These are phyloP conservation scores for Solenopsis fugax DNA, from an alignment of 1,140 invertebrate genomes.

Conservation along the genomic window DNA sequence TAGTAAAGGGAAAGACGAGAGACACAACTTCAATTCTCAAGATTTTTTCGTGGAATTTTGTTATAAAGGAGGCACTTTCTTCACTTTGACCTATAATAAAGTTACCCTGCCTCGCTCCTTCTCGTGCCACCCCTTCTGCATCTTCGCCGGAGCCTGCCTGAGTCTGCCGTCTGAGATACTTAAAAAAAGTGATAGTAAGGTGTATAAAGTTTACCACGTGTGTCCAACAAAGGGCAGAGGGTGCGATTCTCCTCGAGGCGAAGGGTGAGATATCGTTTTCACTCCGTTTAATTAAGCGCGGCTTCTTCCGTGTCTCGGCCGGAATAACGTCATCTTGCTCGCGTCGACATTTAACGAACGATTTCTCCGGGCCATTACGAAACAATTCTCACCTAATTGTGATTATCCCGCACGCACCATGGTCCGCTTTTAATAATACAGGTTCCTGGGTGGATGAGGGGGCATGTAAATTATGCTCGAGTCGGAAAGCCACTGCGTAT, in stretches of 20 bases:
- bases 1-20: background rate
- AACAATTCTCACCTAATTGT: conserved; percentile 51
- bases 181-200: background rate
- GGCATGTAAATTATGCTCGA: conserved; percentile 42
- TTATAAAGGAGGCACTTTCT: conserved; percentile 14
- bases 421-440: conserved; percentile 47
- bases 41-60: background rate
- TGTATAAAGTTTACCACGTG: conserved; percentile 2
- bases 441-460: background rate
- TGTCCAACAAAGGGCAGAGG: background rate
- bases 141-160: background rate
- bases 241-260: background rate
- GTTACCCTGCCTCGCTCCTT: background rate
- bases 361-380: conserved; percentile 14
- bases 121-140: background rate
- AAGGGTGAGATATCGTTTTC: background rate
- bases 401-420: conserved; percentile 1
- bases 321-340: background rate
- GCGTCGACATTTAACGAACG: conserved; percentile 2
- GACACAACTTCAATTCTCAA: background rate
- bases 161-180: background rate
- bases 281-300: conserved; percentile 35
- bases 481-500: background rate
- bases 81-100: conserved; percentile 30
- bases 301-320: background rate